Base-by-base conservation (phyloP, 2,797 vertebrate genomes). In the Silurus lanzhouensis region DNA sequence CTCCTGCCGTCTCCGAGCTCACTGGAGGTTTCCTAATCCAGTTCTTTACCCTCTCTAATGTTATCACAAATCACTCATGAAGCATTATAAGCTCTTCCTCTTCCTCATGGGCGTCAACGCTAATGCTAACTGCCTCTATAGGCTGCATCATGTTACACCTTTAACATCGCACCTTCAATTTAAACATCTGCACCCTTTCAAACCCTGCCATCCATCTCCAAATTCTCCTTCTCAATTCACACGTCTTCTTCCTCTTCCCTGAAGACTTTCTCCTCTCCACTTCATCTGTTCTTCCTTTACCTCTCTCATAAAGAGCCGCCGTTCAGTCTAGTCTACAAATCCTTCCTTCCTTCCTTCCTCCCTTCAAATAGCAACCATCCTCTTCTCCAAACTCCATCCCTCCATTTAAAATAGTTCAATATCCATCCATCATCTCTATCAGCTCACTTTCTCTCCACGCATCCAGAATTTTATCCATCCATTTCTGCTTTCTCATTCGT, bases 11-110 rank as follows among this genome's bases (percentile, higher is more conserved):
- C 81, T 82, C 17, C 0, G 44, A 52, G 63, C 57, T 46, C 72
- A 58, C 83, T 60, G 67, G 64, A 68, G 75, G 64, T 48, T 79
- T 68, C 74, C 74, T 76, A 58, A 67, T 84, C 72, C 7, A 15
- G 15, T 61, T 58, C 83, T 80, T 81, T 7, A 80, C 58, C 60
- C 55, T 14, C 84, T 63, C 66, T 80, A 85, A 80, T 77, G 75
- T 85, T 22, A 79, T 85, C 55, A 82, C 17, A 52, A 82, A 82
- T 82, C 81, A 82, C 81, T 82, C 70, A 82, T 70, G 81, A 82
- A 70, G 81, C 81, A 82, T 82, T 82, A 70, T 82, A 70, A 58
- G 27, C 66, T 58, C 66, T 71, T 60, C 81, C 52, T 58, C 66
- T 60, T 81, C 80, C 80, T 82, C 80, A 55, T 2, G 77, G 77